phyloP scores from a whole-genome alignment of 2,797 vertebrate species.

The Pseudomugil gertrudae region DNA sequence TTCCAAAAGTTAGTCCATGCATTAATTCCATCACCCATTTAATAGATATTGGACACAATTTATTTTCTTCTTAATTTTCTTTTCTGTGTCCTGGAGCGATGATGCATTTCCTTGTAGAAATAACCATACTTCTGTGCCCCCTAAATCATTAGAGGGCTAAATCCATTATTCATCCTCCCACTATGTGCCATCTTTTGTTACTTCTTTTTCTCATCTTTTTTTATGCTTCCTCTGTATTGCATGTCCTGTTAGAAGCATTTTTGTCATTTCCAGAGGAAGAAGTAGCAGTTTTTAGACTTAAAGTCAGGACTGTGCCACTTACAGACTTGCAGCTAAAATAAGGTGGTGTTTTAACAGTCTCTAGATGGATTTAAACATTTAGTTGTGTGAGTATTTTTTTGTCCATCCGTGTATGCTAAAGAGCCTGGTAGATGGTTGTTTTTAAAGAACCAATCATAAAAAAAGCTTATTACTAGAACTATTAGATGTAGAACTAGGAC shows the following conservation, averaged over 20 bases:
- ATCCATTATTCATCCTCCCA: conserved; percentile 64
- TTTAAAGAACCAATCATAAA: too few species aligned
- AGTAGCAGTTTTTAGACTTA: too few species aligned
- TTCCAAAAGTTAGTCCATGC: conserved; percentile 77
- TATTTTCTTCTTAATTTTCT: conserved; percentile 31
- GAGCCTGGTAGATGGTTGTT: too few species aligned
- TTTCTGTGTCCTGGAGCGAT: conserved; percentile 53
- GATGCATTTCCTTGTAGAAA: conserved; percentile 70
- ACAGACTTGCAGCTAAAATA: too few species aligned
- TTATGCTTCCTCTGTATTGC: conserved; percentile 31
- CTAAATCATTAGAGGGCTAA: conserved; percentile 64
- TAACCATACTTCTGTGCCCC: conserved; percentile 50
- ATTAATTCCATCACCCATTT: conserved; percentile 74
- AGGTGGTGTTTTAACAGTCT: too few species aligned
- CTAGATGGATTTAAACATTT: too few species aligned
- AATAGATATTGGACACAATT: conserved; percentile 59
- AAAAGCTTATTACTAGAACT: too few species aligned
- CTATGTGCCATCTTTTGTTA: conserved; percentile 52
- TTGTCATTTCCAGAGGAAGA: too few species aligned
- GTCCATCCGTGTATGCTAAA: too few species aligned
- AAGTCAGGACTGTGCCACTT: too few species aligned
- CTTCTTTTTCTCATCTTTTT: conserved; percentile 55
- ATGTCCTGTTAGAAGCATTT: conserved; percentile 60
- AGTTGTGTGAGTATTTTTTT: too few species aligned
- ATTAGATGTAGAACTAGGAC: not conserved